Percentiles rank a stretch among this genome's conserved stretches.
Conservation (phyloP, 2,113 vertebrate genomes). For the Tachysurus fulvidraco region DNA sequence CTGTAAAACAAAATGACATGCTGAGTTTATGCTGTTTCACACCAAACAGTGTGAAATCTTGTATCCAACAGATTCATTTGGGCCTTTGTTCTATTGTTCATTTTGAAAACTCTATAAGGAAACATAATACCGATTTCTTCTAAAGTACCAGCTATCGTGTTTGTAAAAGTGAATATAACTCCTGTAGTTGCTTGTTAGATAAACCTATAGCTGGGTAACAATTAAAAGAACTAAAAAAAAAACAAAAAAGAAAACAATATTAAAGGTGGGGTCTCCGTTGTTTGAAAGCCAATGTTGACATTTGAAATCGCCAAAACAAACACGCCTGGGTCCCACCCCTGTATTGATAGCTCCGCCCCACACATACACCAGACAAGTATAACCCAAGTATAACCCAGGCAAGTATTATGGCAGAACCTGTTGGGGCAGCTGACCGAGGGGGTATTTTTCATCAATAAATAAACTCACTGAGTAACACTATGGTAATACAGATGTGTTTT, state of each 20-base stretch:
- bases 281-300: too few species aligned
- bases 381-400: too few species aligned
- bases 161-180: not conserved
- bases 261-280: too few species aligned
- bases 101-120: not conserved
- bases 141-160: not conserved
- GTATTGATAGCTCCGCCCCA: too few species aligned
- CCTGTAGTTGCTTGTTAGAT: not conserved
- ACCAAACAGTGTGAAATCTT: not conserved
- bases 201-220: not conserved
- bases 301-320: too few species aligned
- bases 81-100: not conserved
- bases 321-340: too few species aligned
- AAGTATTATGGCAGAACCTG: too few species aligned
- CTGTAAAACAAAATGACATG: constrained; percentile 69
- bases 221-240: not conserved
- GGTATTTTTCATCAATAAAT: too few species aligned
- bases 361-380: too few species aligned
- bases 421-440: too few species aligned
- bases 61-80: not conserved
- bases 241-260: not conserved
- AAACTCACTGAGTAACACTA: too few species aligned
- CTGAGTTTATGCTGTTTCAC: not conserved
- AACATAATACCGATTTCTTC: not conserved
- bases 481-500: too few species aligned